Percentiles rank a stretch among this genome's conserved stretches.
Conservation (phyloP, 2,888 invertebrate genomes). For the Philopedon plagiatum region DNA sequence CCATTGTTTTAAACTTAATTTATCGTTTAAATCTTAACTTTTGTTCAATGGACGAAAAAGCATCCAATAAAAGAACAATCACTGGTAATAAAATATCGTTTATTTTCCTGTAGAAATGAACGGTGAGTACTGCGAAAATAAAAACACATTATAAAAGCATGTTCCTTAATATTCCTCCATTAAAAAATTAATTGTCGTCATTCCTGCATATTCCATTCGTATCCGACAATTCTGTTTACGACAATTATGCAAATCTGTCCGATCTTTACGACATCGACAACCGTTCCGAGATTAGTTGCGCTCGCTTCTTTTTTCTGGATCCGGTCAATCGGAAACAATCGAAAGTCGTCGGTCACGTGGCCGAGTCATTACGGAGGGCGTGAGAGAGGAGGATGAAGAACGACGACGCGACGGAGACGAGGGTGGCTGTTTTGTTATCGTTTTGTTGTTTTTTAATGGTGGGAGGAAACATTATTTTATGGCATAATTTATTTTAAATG, state of each 20-base stretch:
- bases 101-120: too few species aligned
- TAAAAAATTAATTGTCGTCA: constrained; percentile 21
- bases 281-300: constrained; percentile 58
- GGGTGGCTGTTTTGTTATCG: constrained; percentile 43
- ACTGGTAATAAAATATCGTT: too few species aligned
- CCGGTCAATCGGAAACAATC: constrained; percentile 66
- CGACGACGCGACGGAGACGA: constrained; percentile 16
- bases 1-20: too few species aligned
- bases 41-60: too few species aligned
- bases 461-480: constrained; percentile 42
- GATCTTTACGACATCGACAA: constrained; percentile 56
- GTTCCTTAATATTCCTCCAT: neutral
- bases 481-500: constrained; percentile 23
- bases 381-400: constrained; percentile 62
- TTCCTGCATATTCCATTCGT: constrained; percentile 13
- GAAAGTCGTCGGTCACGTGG: constrained; percentile 64
- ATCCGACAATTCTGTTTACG: constrained; percentile 48
- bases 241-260: constrained; percentile 59
- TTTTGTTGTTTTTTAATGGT: constrained; percentile 47
- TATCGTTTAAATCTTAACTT: too few species aligned
- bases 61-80: too few species aligned
- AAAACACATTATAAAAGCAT: too few species aligned
- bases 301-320: constrained; percentile 59
- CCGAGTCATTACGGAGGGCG: constrained; percentile 67
- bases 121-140: too few species aligned